These are phyloP conservation scores for Podiceps cristatus DNA, from an alignment of 2,113 vertebrate genomes.

Conservation along the genomic window DNA sequence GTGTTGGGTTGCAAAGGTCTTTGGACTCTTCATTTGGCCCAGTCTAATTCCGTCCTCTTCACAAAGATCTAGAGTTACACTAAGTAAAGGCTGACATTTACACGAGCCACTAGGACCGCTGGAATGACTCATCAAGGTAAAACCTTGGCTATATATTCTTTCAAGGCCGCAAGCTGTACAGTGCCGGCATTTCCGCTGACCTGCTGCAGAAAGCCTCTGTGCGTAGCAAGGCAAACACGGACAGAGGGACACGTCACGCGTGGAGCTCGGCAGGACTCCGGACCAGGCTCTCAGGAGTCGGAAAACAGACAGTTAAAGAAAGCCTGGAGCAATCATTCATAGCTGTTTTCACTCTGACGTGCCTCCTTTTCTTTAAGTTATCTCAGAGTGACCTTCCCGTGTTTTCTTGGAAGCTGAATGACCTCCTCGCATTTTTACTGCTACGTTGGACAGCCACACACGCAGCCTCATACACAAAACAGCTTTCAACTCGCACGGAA, in stretches of 20 bases:
- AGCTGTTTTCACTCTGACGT: no score
- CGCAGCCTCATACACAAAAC: not conserved
- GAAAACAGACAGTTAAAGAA: not conserved
- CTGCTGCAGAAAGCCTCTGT: not conserved
- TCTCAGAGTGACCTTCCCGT: not conserved
- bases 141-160: slow-evolving; percentile 59
- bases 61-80: slow-evolving; percentile 81
- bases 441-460: not conserved
- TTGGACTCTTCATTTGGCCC: slow-evolving; percentile 71
- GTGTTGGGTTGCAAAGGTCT: slow-evolving; percentile 75
- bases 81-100: slow-evolving; percentile 82
- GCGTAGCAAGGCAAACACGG: not conserved
- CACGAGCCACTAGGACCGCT: slow-evolving; percentile 65
- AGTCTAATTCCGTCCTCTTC: slow-evolving; percentile 79
- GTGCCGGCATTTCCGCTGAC: slow-evolving; percentile 25
- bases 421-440: not conserved
- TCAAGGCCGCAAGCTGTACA: slow-evolving; percentile 62
- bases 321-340: not conserved
- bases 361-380: no score
- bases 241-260: not conserved
- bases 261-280: not conserved
- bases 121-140: slow-evolving; percentile 72
- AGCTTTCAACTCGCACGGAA: not conserved
- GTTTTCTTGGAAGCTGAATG: not conserved
- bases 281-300: not conserved